Percentiles rank a stretch among this genome's conserved stretches.
Conservation (phyloP, 2,888 invertebrate species). For the Erpobdella octoculata region DNA sequence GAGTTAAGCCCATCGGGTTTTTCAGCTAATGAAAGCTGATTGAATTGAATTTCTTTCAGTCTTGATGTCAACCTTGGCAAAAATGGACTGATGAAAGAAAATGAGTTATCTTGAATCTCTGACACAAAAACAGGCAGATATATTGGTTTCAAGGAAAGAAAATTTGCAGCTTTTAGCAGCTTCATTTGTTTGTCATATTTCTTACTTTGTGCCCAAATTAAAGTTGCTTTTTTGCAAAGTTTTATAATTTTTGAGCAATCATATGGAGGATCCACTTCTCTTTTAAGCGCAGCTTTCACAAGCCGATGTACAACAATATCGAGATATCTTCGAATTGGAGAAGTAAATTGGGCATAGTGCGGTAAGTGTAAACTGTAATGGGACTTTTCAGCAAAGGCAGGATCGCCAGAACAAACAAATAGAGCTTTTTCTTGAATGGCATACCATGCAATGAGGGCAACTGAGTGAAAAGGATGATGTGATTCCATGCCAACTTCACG, state of each 20-base stretch:
- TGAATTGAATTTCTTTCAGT: not conserved
- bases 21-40: slow-evolving; percentile 25
- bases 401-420: slow-evolving; percentile 37
- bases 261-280: slow-evolving; percentile 38
- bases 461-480: slow-evolving; percentile 43
- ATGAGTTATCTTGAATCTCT: slow-evolving; percentile 36
- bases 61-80: slow-evolving; percentile 10
- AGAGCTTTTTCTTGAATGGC: slow-evolving; percentile 39
- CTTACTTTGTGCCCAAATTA: slow-evolving; percentile 7
- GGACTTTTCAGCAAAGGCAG: slow-evolving; percentile 1
- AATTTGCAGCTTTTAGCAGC: slow-evolving; percentile 26
- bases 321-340: slow-evolving; percentile 43
- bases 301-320: slow-evolving; percentile 45
- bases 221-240: slow-evolving; percentile 24
- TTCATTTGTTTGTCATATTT: slow-evolving; percentile 8
- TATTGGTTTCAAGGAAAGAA: slow-evolving; percentile 40
- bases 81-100: slow-evolving; percentile 38
- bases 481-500: slow-evolving; percentile 41
- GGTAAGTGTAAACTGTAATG: slow-evolving; percentile 42
- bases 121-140: slow-evolving; percentile 42
- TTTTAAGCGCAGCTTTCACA: slow-evolving; percentile 37
- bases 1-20: slow-evolving; percentile 25
- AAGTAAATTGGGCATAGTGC: slow-evolving; percentile 41
- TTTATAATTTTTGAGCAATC: slow-evolving; percentile 37
- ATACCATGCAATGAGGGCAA: slow-evolving; percentile 40